Base-by-base conservation (phyloP, 2,888 invertebrate species). In the Dryomyza anilis region DNA sequence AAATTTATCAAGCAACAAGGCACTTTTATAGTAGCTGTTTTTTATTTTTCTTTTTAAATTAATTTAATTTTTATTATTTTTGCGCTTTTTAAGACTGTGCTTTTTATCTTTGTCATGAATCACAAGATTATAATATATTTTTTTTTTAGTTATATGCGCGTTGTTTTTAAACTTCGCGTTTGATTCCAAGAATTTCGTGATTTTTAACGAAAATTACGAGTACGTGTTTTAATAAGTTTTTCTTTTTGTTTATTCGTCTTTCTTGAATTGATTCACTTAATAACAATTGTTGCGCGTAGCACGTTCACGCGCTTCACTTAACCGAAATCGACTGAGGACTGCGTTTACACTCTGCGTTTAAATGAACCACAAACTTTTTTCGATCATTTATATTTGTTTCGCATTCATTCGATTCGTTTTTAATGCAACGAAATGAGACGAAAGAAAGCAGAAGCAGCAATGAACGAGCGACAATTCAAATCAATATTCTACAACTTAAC, bases 401-500 rank as follows among this genome's bases (percentile, higher is more conserved):
- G 39, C 39, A 39, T n/a, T 39, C 39, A 39, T 39, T 39, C 39
- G 12, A 2, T n/a, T n/a, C n/a, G n/a, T n/a, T n/a, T n/a, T n/a
- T n/a, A n/a, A n/a, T n/a, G n/a, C n/a, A n/a, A n/a, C n/a, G n/a
- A n/a, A n/a, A n/a, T n/a, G n/a, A n/a, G n/a, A n/a, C n/a, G n/a
- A n/a, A n/a, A n/a, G n/a, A n/a, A n/a, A n/a, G n/a, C n/a, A n/a
- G n/a, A n/a, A n/a, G n/a, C n/a, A n/a, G n/a, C n/a, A n/a, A n/a
- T n/a, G 23, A 16, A 23, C 12, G 25, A 39, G 25, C n/a, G 46
- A 69, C 71, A n/a, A 74, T 73, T 69, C 48, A 71, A 77, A 73
- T 72, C 70, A 71, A 72, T 71, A 71, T n/a, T n/a, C n/a, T 39
- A 39, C 8, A n/a, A 7, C 33, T 7, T 33, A 12, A 7, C n/a